Conservation (phyloP, 2,797 vertebrate species). For the Brachyalestes nurse region DNA sequence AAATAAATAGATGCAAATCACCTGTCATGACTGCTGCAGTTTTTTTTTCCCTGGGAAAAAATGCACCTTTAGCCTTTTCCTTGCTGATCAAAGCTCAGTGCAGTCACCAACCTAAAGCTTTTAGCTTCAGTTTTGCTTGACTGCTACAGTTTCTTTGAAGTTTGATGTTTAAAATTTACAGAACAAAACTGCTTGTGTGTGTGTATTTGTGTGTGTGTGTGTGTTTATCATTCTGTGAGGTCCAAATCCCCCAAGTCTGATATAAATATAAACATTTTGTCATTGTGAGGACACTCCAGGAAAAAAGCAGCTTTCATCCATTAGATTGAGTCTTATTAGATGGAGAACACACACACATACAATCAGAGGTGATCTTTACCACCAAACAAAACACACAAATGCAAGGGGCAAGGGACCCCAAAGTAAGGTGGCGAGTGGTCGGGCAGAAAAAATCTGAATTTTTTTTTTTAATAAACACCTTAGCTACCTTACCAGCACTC, state of each 20-base stretch:
- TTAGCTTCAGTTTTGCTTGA: constrained; percentile 27
- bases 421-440: too few relatives aligned
- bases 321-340: too few relatives aligned
- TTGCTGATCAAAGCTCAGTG: constrained; percentile 27
- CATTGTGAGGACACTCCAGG: not conserved
- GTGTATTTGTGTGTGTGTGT: not conserved
- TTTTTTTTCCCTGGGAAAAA: constrained; percentile 13
- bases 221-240: not conserved
- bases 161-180: constrained; percentile 32
- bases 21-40: constrained; percentile 13
- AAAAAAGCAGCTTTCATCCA: not conserved
- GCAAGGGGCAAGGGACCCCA: too few relatives aligned
- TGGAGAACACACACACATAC: too few relatives aligned
- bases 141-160: constrained; percentile 33
- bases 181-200: constrained; percentile 21
- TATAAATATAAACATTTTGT: not conserved
- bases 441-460: too few relatives aligned
- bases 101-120: constrained; percentile 1
- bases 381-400: too few relatives aligned
- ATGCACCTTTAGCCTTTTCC: constrained; percentile 28
- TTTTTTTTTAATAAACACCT: too few relatives aligned
- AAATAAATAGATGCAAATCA: constrained; percentile 20
- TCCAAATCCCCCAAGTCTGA: not conserved
- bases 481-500: too few relatives aligned
- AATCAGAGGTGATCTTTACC: too few relatives aligned